Base-by-base conservation (phyloP, 2,888 invertebrate species). In the Dasypogon diadema region DNA sequence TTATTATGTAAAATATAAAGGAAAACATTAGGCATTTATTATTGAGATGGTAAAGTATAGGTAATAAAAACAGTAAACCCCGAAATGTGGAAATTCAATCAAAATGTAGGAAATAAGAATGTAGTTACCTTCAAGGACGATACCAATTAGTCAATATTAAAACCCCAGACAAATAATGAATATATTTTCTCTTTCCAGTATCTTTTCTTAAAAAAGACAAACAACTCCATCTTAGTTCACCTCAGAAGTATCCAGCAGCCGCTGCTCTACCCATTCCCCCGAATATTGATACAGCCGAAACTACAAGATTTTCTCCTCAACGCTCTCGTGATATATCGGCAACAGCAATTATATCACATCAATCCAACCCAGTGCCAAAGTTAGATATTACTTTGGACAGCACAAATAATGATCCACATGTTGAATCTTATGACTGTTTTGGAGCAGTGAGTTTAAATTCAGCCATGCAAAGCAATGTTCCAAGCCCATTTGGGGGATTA, bases 381-480 rank as follows among this genome's bases (percentile, higher is more conserved):
- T 80, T 83, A 65, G 82, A 84, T 76, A 81, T 85, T 14, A 83
- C 84, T 0, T 77, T 81, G 1, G 83, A 84, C 55, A 83, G 81
- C 74, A 81, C 79, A 1, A 76, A 70, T 48, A 85, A 22, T 78
- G 90, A 91, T 84, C 89, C 88, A 0, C 90, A 91, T 83, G 86
- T 91, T 0, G 90, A 90, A 77, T 91, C 90, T 65, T 92, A 92
- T 84, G 92, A 92, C 81, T 91, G 91, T 78, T 87, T 87, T 63
- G 91, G 91, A 1, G 89, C 91, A 6, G 88, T 92, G 0, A 92
- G 88, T 82, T 85, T 92, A 6, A 90, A 89, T 77, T 90, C 91
- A 1, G 89, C 89, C 0, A 93, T 93, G 92, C 93, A 93, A 82
- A 92, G 90, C 76, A 92, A 91, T 84, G 93, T 93, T 0, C 93